Percentiles rank a stretch among this genome's conserved stretches.
Conservation (phyloP, 2,797 vertebrate species). For the Mus caroli region DNA sequence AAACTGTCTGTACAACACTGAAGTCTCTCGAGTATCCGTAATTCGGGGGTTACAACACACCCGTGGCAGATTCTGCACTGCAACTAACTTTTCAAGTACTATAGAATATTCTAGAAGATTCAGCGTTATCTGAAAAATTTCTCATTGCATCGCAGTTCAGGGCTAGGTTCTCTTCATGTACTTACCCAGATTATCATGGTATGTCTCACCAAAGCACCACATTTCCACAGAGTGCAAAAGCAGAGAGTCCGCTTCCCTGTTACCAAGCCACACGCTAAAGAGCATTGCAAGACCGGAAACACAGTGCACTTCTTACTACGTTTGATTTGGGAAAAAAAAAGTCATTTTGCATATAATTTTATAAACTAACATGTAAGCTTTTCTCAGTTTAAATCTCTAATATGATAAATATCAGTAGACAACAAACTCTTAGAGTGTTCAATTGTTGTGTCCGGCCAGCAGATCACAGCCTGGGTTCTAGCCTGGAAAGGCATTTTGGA, state of each 20-base stretch:
- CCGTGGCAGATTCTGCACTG: not conserved
- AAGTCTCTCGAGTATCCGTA: too few relatives aligned
- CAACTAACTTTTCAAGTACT: not conserved
- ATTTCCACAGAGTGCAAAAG: not conserved
- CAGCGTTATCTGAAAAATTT: not conserved
- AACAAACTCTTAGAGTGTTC: not conserved
- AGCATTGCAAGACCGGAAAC: not conserved
- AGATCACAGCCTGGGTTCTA: too few relatives aligned
- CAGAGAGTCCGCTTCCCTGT: not conserved
- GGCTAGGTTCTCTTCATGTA: not conserved
- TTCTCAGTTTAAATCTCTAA: constrained; percentile 11
- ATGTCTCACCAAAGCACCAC: not conserved
- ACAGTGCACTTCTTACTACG: not conserved
- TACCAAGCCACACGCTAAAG: not conserved
- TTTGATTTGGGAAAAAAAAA: not conserved
- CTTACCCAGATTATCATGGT: not conserved
- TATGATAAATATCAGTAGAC: constrained; percentile 7
- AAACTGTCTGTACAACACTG: too few relatives aligned
- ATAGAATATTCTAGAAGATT: not conserved
- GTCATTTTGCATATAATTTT: not conserved
- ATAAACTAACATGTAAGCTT: not conserved
- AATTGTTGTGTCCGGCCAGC: too few relatives aligned
- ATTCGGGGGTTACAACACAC: too few relatives aligned
- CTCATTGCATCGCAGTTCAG: not conserved
- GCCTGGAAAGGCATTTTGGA: too few relatives aligned